phyloP scores from a whole-genome alignment of 2,888 invertebrate genomes.

The Platycnemis pennipes region DNA sequence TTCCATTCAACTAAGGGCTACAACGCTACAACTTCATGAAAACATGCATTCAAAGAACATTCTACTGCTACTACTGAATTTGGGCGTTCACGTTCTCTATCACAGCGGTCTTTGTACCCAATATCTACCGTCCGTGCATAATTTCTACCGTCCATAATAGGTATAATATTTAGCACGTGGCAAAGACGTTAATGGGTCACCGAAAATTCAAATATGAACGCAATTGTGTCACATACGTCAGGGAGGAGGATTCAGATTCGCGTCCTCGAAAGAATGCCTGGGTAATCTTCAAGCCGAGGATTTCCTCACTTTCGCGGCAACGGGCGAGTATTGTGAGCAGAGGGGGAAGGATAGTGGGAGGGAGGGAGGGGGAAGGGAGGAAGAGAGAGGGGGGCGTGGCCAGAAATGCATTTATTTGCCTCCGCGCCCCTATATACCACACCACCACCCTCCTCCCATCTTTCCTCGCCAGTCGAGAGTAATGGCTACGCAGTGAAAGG shows the following conservation, averaged over 20 bases:
- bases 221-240: too few relatives aligned
- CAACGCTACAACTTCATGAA: too few relatives aligned
- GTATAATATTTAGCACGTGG: too few relatives aligned
- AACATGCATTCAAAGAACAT: too few relatives aligned
- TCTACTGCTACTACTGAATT: too few relatives aligned
- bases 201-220: too few relatives aligned
- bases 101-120: too few relatives aligned
- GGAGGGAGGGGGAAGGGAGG: not conserved
- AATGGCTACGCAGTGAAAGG: slow-evolving; percentile 36
- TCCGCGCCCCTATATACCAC: not conserved
- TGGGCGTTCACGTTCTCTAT: too few relatives aligned
- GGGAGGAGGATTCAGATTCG: not conserved
- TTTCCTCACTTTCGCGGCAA: not conserved
- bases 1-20: too few relatives aligned
- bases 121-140: too few relatives aligned
- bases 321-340: not conserved
- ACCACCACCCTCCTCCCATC: not conserved
- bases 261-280: not conserved
- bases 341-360: not conserved
- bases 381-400: not conserved
- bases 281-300: not conserved
- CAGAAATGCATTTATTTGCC: slow-evolving; percentile 51
- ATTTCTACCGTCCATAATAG: too few relatives aligned
- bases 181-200: too few relatives aligned
- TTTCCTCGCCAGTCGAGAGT: slow-evolving; percentile 34